Conservation (phyloP, 1,140 invertebrate genomes). For the Pseudomyrmex sp. region DNA sequence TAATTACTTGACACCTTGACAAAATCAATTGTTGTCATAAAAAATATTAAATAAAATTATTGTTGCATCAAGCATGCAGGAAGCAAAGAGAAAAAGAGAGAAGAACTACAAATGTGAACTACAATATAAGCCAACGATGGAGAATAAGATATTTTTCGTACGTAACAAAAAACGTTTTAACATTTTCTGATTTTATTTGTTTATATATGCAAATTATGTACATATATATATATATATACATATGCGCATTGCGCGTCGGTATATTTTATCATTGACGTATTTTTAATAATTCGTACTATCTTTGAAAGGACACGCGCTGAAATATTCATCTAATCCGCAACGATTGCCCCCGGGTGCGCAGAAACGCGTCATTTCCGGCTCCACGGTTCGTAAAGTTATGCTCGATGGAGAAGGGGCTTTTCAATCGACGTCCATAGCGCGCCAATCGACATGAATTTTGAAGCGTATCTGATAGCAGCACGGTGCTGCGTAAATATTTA, state of each 20-base stretch:
- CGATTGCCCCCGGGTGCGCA: constrained; percentile 27
- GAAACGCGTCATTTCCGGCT: constrained; percentile 54
- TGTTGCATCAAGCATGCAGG: too few relatives aligned
- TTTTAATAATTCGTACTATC: constrained; percentile 14
- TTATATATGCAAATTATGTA: too few relatives aligned
- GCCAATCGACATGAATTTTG: constrained; percentile 84
- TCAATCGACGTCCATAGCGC: constrained; percentile 79
- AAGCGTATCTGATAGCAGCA: constrained; percentile 82
- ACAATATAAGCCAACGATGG: too few relatives aligned
- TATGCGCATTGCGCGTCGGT: not conserved
- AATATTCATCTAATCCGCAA: constrained; percentile 48
- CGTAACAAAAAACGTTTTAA: too few relatives aligned
- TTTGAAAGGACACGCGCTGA: constrained; percentile 33
- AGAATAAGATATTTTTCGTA: too few relatives aligned
- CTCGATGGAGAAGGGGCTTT: constrained; percentile 73
- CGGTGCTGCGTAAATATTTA: constrained; percentile 84
- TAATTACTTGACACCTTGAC: not conserved
- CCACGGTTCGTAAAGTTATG: constrained; percentile 81
- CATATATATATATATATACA: too few relatives aligned
- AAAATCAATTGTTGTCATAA: too few relatives aligned
- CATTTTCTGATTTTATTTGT: too few relatives aligned
- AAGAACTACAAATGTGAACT: too few relatives aligned
- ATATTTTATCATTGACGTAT: constrained; percentile 6
- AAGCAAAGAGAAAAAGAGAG: too few relatives aligned
- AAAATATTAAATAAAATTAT: too few relatives aligned